Conservation (phyloP, 2,797 vertebrate genomes). For the Diglossa cyanea region DNA sequence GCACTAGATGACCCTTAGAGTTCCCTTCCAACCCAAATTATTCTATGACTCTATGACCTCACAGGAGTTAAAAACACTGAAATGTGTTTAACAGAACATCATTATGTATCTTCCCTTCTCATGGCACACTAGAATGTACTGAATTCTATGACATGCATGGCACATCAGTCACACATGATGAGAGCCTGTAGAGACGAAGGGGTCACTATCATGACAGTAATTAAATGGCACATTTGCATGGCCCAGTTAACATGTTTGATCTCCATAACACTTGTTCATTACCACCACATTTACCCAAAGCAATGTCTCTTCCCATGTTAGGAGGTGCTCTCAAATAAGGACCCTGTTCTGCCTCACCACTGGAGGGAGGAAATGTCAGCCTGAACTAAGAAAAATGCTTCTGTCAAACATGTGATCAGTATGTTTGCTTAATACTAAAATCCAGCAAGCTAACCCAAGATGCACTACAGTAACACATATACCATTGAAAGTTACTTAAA, state of each 20-base stretch:
- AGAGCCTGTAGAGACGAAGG: neutral
- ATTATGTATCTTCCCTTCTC: neutral
- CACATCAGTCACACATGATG: neutral
- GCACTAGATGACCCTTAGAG: neutral
- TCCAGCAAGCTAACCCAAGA: neutral
- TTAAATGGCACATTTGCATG: neutral
- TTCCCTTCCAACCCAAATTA: neutral
- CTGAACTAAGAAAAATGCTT: neutral
- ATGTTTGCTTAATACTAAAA: neutral
- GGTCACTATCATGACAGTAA: neutral
- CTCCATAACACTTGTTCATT: neutral
- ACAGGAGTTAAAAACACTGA: neutral
- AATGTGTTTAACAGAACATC: neutral
- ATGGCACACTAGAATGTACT: neutral
- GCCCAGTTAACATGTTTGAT: neutral
- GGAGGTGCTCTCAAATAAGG: neutral
- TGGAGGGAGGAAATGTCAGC: neutral
- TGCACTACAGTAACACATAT: neutral
- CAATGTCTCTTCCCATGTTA: fast-evolving
- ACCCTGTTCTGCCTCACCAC: neutral
- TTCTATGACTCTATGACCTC: neutral
- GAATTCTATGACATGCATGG: neutral
- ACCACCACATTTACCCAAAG: neutral
- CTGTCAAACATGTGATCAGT: neutral
- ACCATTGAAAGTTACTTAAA: neutral